phyloP scores from a whole-genome alignment of 2,888 invertebrate species.

The Pinctada fucata region DNA sequence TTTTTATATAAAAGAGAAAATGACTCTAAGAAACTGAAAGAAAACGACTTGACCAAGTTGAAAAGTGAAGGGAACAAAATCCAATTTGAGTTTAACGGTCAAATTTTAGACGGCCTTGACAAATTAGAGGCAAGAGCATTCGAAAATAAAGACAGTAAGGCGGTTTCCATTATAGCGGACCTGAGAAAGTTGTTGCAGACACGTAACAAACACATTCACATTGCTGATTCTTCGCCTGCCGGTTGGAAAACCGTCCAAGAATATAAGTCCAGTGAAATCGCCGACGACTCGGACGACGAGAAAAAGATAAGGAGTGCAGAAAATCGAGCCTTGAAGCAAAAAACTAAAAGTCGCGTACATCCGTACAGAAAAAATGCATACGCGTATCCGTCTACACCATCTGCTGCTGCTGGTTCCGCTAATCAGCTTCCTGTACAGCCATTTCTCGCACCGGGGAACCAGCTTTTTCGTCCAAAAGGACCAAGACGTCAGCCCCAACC shows the following conservation, averaged over 20 bases:
- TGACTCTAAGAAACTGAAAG: conserved; percentile 9
- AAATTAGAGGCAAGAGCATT: conserved; percentile 3
- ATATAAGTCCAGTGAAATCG: conserved; percentile 13
- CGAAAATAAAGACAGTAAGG: not conserved
- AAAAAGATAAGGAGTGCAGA: conserved; percentile 14
- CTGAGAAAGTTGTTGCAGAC: not conserved
- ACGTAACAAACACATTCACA: conserved; percentile 7
- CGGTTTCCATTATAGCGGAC: not conserved
- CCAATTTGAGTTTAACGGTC: conserved; percentile 7
- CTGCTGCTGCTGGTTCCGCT: too few species aligned
- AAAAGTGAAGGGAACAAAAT: conserved; percentile 7
- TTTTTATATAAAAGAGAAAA: too few species aligned
- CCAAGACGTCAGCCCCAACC: too few species aligned
- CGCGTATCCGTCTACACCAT: not conserved
- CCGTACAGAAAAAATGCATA: not conserved
- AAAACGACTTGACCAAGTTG: not conserved
- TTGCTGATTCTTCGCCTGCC: conserved; percentile 13
- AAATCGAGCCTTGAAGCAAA: conserved; percentile 6
- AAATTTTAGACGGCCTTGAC: not conserved
- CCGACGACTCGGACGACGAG: conserved; percentile 14
- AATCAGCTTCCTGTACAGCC: not conserved
- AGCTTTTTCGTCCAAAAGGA: too few species aligned
- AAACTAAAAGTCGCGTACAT: not conserved
- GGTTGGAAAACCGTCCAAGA: conserved; percentile 18
- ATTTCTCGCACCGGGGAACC: too few species aligned